Evolutionary conservation across 2,888 invertebrate genomes (phyloP).

Genomic region (Oxyteleia sp.): DNA sequence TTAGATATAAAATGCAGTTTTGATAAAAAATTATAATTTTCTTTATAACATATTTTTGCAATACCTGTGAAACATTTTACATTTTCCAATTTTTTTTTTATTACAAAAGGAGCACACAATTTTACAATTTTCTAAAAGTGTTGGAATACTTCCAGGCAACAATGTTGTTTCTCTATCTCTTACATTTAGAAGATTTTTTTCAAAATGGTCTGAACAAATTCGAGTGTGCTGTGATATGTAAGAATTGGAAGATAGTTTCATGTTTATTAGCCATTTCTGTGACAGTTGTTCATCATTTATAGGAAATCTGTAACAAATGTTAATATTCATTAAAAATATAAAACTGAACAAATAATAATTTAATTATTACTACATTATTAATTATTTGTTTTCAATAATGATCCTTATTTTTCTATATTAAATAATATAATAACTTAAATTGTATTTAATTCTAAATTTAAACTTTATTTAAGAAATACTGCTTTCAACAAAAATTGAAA

Average conservation of each 20-base stretch:
- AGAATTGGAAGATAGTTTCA: neutral
- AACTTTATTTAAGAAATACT: too few relatives aligned
- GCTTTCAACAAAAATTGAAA: too few relatives aligned
- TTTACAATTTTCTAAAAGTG: constrained; percentile 6
- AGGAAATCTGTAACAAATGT: constrained; percentile 16
- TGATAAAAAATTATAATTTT: neutral
- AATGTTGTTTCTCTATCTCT: constrained; percentile 2
- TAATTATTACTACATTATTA: too few relatives aligned
- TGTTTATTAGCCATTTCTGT: constrained; percentile 11
- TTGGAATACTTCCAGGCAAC: constrained; percentile 19
- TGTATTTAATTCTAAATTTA: neutral
- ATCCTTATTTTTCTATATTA: too few relatives aligned
- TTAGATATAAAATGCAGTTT: neutral
- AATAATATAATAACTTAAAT: too few relatives aligned
- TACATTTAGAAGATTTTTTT: neutral
- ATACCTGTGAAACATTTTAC: constrained; percentile 16
- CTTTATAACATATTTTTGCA: neutral
- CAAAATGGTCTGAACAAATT: constrained; percentile 26
- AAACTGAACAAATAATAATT: too few relatives aligned
- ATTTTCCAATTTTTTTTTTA: constrained; percentile 8
- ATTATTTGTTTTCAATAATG: too few relatives aligned
- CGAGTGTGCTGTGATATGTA: neutral
- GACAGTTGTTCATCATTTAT: neutral
- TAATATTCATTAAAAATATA: neutral
- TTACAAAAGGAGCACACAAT: constrained; percentile 16